Base-by-base conservation (phyloP, 2,113 vertebrate genomes). In the Chelonoidis abingdonii region DNA sequence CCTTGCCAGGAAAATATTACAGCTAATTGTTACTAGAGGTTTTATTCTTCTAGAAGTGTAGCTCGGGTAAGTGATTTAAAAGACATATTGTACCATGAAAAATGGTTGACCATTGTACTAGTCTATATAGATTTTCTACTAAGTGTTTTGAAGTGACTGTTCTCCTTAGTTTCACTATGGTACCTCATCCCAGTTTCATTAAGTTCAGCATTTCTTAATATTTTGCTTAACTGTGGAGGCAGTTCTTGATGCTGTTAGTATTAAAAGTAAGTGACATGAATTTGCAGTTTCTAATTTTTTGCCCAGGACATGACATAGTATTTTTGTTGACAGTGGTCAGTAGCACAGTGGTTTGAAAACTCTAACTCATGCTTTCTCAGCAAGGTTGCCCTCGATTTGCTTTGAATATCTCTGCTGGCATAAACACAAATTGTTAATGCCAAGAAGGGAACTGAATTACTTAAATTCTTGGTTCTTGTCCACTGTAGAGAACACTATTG, bases 391-490 rank as follows among this genome's bases (percentile, higher is more conserved):
- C n/a, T 93, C 3, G 54, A 95, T 91, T 91, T 96, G 62, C 80
- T 93, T 54, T 95, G 87, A 88, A 31, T 89, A 44, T 80, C 79
- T 94, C 72, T 87, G 84, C 85, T 95, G 94, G 85, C 81, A 80
- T 24, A 57, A 89, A 83, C 57, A 89, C 57, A 93, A 96, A 86
- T 69, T 69, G 29, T 53, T 90, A 85, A 82, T 1, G 16, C 82
- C 79, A 90, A 79, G 52, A 83, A 83, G 35, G 0, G 2, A 92
- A 88, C 52, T 76, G 83, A 95, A 92, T 90, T 75, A 87, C 53
- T 91, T 92, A 87, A 80, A 87, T 93, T 85, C 86, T 97, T 94
- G 87, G 57, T 94, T 89, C 87, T 57, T 93, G 84, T 89, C 93
- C 89, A 92, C 84, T 96, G 81, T 72, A 56, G 44, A 95, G 84